Conservation (phyloP, 2,797 vertebrate genomes). For the Pseudocheirus occidentalis region DNA sequence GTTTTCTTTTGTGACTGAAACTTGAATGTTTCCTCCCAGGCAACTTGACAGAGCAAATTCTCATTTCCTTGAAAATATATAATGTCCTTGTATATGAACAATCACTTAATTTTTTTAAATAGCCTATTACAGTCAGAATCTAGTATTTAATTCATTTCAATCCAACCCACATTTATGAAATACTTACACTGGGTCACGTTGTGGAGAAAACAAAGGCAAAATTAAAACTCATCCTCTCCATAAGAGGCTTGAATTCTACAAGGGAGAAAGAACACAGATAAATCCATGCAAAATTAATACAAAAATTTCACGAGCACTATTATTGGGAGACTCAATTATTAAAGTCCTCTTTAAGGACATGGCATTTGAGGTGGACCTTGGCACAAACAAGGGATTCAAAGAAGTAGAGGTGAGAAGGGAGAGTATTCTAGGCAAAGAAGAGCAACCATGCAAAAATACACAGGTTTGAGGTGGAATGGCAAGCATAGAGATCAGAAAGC, state of each 20-base stretch:
- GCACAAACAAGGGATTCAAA: neutral
- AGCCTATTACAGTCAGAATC: conserved; percentile 22
- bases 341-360: neutral
- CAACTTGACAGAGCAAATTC: conserved; percentile 50
- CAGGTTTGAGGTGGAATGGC: neutral
- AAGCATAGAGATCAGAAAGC: neutral
- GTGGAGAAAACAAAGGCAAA: neutral
- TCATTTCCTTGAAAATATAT: conserved; percentile 68
- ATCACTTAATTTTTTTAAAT: conserved; percentile 15
- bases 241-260: neutral
- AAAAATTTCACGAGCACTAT: neutral
- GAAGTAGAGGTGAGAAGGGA: neutral
- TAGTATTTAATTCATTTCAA: conserved; percentile 15
- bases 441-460: neutral
- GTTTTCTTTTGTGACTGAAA: conserved; percentile 68
- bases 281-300: neutral
- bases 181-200: neutral
- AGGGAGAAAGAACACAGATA: neutral
- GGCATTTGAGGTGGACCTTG: neutral
- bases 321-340: neutral
- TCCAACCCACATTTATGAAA: neutral
- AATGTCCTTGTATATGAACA: conserved; percentile 22
- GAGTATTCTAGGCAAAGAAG: neutral
- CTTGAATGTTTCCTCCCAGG: conserved; percentile 62
- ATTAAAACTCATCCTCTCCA: neutral